Conservation (phyloP, 1,140 invertebrate species). For the Sycobia sp. region DNA sequence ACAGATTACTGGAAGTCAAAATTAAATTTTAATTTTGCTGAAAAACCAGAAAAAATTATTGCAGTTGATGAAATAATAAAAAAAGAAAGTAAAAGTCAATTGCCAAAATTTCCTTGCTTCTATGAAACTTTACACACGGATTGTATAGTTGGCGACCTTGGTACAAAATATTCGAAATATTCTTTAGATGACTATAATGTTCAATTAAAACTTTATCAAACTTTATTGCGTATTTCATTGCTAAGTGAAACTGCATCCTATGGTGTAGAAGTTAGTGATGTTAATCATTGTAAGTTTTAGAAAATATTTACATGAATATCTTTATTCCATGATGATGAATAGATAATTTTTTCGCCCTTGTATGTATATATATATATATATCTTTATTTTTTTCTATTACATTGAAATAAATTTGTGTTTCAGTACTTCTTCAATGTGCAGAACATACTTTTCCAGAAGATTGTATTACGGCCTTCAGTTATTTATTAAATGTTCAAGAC, state of each 20-base stretch:
- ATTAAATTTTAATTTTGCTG: conserved; percentile 46
- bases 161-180: conserved; percentile 54
- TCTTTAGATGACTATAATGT: conserved; percentile 48
- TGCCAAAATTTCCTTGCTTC: conserved; percentile 58
- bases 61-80: conserved; percentile 36
- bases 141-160: conserved; percentile 48
- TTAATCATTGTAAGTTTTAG: conserved; percentile 52
- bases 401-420: no score
- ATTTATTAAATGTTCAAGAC: conserved; percentile 50
- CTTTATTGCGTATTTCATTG: conserved; percentile 54
- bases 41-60: conserved; percentile 35
- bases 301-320: conserved; percentile 7
- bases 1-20: conserved; percentile 54
- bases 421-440: conserved; percentile 55
- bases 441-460: conserved; percentile 53
- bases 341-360: no score
- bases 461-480: conserved; percentile 52
- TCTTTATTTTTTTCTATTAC: no score
- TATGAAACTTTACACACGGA: conserved; percentile 52
- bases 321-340: conserved; percentile 3
- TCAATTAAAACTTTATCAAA: conserved; percentile 55
- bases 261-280: conserved; percentile 52
- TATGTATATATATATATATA: no score
- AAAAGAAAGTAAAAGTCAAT: conserved; percentile 26
- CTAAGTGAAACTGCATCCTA: conserved; percentile 55